Base-by-base conservation (phyloP, 2,797 vertebrate genomes). In the Melopsittacus undulatus region DNA sequence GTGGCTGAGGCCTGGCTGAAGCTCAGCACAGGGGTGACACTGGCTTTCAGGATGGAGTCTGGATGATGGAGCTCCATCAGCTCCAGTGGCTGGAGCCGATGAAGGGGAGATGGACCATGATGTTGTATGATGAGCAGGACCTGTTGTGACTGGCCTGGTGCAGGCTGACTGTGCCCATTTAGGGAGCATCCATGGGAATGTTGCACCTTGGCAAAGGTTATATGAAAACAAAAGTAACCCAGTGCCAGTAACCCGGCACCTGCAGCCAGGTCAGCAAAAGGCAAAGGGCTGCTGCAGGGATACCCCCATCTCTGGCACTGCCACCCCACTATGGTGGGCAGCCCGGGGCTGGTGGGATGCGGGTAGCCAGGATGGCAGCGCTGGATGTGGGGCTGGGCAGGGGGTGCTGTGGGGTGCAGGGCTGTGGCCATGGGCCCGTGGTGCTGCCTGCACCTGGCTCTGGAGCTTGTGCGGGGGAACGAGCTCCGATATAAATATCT, bases 401-500 rank as follows among this genome's bases (percentile, higher is more conserved):
- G 46, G 49, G 77, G 34, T 69, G 34, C 52, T 4, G 4, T 22
- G 83, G 59, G 63, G 49, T 61, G 32, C 0, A 7, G 30, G 81
- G 61, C 54, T 1, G 5, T 0, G 27, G 61, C 67, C 72, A 40
- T 0, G 29, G 91, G 81, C 92, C 95, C 3, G 13, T 67, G 78
- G 83, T 62, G 83, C 87, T 89, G 94, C 91, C 67, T 85, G 95
- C 8, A 36, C 90, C 94, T 29, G 0, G 72, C 80, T 96, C 54
- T 2, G 80, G 90, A 89, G 88, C 85, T 92, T 96, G 96, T 96
- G 97, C 92, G 91, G 96, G 95, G 97, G 97, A 96, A 94, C 73
- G 49, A 91, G 96, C 97, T 93, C 82, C 96, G 97, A 97, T 97
- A 97, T 98, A 98, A 97, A 98, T 97, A 97, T 97, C 96, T 96